phyloP scores from a whole-genome alignment of 2,888 invertebrate species.

The Aporophyla lueneburgensis region DNA sequence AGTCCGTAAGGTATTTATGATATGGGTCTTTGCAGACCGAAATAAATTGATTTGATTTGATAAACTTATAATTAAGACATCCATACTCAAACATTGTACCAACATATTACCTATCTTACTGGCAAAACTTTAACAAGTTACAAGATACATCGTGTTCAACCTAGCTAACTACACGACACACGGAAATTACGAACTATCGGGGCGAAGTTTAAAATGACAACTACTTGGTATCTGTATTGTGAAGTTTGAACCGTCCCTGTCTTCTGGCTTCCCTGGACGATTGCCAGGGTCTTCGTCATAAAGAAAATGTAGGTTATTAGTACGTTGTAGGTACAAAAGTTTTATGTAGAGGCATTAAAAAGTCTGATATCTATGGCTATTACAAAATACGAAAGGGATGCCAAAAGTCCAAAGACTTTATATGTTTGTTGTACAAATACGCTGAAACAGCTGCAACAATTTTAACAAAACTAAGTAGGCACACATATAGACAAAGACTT shows the following conservation, averaged over 20 bases:
- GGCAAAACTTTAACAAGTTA: conserved; percentile 37
- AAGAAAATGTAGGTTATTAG: not conserved
- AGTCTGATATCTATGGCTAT: not conserved
- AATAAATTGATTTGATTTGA: too few species aligned
- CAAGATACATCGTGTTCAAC: conserved; percentile 24
- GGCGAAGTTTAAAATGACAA: conserved; percentile 44
- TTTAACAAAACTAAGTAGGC: too few species aligned
- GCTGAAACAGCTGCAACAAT: too few species aligned
- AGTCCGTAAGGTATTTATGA: too few species aligned
- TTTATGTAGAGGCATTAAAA: not conserved
- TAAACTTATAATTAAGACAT: not conserved
- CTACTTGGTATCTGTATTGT: conserved; percentile 34
- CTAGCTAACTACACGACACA: conserved; percentile 23
- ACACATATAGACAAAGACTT: not conserved
- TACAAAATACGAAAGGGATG: too few species aligned
- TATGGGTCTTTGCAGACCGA: too few species aligned
- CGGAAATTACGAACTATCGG: conserved; percentile 49
- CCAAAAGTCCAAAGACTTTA: too few species aligned
- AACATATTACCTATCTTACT: not conserved
- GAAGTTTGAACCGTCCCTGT: conserved; percentile 19
- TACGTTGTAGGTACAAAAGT: not conserved
- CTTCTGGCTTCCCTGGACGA: conserved; percentile 20
- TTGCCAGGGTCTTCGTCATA: conserved; percentile 32
- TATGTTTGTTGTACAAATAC: too few species aligned
- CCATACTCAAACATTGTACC: conserved; percentile 5